Conservation (phyloP, 2,797 vertebrate species). For the Dermochelys coriacea region DNA sequence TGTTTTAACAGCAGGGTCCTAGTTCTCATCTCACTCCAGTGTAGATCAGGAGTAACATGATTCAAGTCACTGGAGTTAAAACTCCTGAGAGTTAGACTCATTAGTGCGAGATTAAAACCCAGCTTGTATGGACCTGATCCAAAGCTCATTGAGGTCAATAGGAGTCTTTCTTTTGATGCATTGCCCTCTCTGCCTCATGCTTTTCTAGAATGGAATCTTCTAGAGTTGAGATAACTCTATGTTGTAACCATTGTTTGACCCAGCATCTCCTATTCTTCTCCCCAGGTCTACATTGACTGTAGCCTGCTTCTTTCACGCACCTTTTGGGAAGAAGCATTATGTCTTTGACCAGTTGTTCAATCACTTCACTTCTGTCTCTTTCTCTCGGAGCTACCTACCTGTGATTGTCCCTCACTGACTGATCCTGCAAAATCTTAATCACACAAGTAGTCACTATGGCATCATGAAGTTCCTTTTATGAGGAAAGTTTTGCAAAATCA, state of each 20-base stretch:
- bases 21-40: not conserved
- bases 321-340: rapidly evolving
- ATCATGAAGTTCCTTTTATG: not conserved
- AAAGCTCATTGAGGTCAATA: not conserved
- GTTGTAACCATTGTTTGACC: not conserved
- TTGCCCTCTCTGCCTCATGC: not conserved
- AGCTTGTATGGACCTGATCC: not conserved
- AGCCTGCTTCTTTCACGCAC: not conserved
- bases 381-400: not conserved
- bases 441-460: not conserved
- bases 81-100: not conserved
- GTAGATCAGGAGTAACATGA: not conserved
- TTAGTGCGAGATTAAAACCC: not conserved
- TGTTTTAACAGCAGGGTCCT: not conserved
- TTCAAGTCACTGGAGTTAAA: not conserved
- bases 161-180: not conserved
- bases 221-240: not conserved
- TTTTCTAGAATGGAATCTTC: not conserved
- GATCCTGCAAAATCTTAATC: not conserved
- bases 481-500: not conserved
- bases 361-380: not conserved
- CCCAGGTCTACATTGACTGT: rapidly evolving
- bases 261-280: not conserved
- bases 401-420: not conserved
- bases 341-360: not conserved